Base-by-base conservation (phyloP, 1,140 invertebrate species). In the Pachypsylla venusta region DNA sequence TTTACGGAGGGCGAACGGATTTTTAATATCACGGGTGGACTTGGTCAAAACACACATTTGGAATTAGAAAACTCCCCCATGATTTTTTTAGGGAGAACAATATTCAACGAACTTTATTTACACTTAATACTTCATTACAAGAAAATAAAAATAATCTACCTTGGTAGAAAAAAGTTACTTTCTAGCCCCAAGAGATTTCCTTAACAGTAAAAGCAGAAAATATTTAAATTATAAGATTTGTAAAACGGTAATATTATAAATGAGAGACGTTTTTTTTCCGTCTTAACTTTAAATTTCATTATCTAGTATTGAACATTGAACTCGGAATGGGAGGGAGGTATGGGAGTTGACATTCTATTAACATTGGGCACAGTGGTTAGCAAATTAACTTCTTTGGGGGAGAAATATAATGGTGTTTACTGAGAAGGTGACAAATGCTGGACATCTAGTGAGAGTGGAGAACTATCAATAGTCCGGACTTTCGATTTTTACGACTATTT, bases 101-200 rank as follows among this genome's bases (percentile, higher is more conserved):
- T 19, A 48, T 22, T 19, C 42, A 48, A 48, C 42, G n/a, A n/a
- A n/a, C 42, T 48, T 48, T 48, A 48, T 48, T 48, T 48, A 48
- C 42, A 48, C 42, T 22, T 48, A 48, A 48, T 48, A 48, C 42
- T 48, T 48, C 22, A 48, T 48, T 48, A 48, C 5, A 19, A 5
- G 42, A 35, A 35, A 35, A 35, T 7, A 35, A 35, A 35, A 48
- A 19, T 3, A 48, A 48, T 19, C 42, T 48, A 48, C 42, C 42
- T 10, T 19, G 42, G 42, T 48, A 48, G 42, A 48, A 48, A 48
- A 48, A 19, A 19, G 42, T 48, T 48, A 48, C 22, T 48, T 48
- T 22, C 42, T 48, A 48, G 42, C 42, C 42, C n/a, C 42, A 48
- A 48, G 42, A 48, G 42, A 48, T 7, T 48, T n/a, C n/a, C n/a